phyloP scores from a whole-genome alignment of 2,797 vertebrate species.

The Spea hammondii region DNA sequence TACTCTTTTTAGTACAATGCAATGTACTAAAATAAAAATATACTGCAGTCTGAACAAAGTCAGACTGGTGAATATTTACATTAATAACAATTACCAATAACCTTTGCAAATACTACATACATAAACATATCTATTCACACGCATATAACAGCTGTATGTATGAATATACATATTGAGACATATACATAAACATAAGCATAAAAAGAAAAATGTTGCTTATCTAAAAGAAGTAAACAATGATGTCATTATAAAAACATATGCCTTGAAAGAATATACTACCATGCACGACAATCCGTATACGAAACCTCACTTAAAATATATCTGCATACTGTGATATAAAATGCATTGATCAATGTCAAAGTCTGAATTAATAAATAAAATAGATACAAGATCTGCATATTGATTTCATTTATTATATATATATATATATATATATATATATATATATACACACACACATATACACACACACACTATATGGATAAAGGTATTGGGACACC shows the following conservation, averaged over 20 bases:
- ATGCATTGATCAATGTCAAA: no score
- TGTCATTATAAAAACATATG: conserved; percentile 3
- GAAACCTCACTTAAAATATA: not conserved
- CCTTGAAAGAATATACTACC: not conserved
- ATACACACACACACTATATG: no score
- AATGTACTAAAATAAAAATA: no score
- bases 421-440: no score
- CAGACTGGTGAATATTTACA: conserved; percentile 15
- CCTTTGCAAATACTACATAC: not conserved
- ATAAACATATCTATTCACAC: conserved; percentile 28
- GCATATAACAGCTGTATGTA: conserved; percentile 3
- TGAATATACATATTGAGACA: conserved; percentile 24
- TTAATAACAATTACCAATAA: conserved; percentile 22
- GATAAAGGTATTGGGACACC: no score
- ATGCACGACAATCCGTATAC: conserved; percentile 4
- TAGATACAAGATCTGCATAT: no score
- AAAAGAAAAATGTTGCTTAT: conserved; percentile 14
- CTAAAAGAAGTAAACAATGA: conserved; percentile 25
- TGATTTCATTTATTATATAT: no score
- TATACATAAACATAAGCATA: conserved; percentile 28
- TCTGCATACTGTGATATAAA: not conserved
- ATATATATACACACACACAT: no score
- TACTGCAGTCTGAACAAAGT: not conserved
- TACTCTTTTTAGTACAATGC: no score
- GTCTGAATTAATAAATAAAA: no score